Percentiles rank a stretch among this genome's conserved stretches.
Conservation (phyloP, 1,140 invertebrate species). For the Sitodiplosis mosellana region DNA sequence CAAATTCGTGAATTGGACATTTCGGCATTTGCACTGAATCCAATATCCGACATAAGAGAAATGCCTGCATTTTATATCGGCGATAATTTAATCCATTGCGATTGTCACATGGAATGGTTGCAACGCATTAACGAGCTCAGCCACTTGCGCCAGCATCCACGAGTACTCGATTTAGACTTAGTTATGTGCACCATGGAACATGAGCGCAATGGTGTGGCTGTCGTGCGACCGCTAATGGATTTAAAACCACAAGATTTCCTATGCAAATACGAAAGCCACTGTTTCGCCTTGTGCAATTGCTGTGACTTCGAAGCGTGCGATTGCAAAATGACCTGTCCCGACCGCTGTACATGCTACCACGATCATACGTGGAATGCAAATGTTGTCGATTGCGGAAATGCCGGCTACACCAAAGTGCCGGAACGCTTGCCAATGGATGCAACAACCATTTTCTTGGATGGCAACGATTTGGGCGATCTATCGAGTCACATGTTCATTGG, state of each 20-base stretch:
- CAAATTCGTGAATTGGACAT: constrained; percentile 52
- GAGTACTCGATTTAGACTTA: constrained; percentile 66
- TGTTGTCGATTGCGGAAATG: constrained; percentile 71
- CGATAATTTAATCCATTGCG: constrained; percentile 63
- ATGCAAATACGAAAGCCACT: constrained; percentile 74
- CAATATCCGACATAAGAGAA: constrained; percentile 40
- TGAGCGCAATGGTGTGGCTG: constrained; percentile 40
- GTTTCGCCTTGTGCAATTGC: constrained; percentile 74
- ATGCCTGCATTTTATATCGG: constrained; percentile 61
- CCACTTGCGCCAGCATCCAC: constrained; percentile 53
- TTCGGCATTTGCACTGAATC: constrained; percentile 43
- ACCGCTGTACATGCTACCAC: constrained; percentile 72
- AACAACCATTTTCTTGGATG: constrained; percentile 74
- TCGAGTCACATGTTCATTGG: constrained; percentile 74
- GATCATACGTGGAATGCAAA: constrained; percentile 81
- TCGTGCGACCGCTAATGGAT: constrained; percentile 46
- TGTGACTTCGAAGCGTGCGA: constrained; percentile 82
- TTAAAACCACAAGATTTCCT: constrained; percentile 66
- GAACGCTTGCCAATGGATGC: constrained; percentile 75
- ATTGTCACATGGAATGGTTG: constrained; percentile 75
- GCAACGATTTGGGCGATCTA: constrained; percentile 60
- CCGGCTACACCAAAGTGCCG: constrained; percentile 50
- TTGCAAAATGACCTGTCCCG: constrained; percentile 79
- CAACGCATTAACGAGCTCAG: constrained; percentile 52
- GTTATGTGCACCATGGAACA: constrained; percentile 66